Base-by-base conservation (phyloP, 64 coral and sea anemone genomes). In the Montipora capricornis region DNA sequence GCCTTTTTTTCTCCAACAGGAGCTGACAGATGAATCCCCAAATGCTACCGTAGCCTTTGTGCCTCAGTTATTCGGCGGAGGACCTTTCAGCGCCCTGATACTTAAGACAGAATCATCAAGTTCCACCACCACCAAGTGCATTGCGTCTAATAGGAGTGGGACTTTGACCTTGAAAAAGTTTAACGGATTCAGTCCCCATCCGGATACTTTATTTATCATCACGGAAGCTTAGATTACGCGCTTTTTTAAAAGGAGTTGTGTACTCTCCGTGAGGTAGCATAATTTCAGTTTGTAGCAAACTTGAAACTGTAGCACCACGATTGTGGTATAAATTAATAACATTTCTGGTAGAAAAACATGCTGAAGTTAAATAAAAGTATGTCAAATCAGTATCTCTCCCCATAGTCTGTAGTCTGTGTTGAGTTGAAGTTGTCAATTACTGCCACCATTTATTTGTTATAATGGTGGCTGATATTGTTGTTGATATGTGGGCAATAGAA, bases 201-300 rank as follows among this genome's bases (percentile, higher is more conserved):
- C 81, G 12, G 81, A 47, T 7, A 68, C 59, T 4, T 47, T 83
- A 47, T 83, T 83, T 68, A 4, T 83, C 17, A 1, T 83, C 44
- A 47, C 60, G 19, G 37, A 68, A 1, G 74, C 29, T 12, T 76
- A 76, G 74, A 45, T 45, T 2, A 2, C 9, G 20, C 69, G 17
- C 20, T 4, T 2, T 9, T 73, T 24, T 5, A 73, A 7, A 73
- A 5, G 4, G 2, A 8, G 20, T 61, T 62, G 13, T 5, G 52
- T 82, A 57, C 37, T 55, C 80, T 82, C 80, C 24, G 9, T 82
- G 80, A 82, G 80, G 80, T 44, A 82, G 22, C 7, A 62, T 82
- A 61, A 61, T 37, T 37, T 37, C 29, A 37, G 29, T 37, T 37
- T 37, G 29, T 37, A 37, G 29, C 29, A 37, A 1, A 37, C 29